Base-by-base conservation (phyloP, 2,113 vertebrate genomes). In the Parus major region DNA sequence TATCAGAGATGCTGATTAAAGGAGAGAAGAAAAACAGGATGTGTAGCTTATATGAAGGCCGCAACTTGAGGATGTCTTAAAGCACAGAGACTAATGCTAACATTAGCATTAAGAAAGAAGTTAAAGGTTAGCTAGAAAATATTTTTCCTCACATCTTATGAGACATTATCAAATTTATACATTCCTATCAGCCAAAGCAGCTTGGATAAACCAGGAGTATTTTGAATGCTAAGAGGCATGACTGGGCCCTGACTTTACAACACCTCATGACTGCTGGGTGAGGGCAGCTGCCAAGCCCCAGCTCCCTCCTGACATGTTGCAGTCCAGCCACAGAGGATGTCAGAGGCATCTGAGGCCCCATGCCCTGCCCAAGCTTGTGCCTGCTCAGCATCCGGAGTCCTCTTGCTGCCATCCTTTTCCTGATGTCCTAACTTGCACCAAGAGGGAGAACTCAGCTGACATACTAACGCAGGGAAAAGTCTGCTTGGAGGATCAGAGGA, bases 1-100 rank as follows among this genome's bases (percentile, higher is more conserved):
- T 93, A 91, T 79, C 61, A 82, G 86, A 79, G 86, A 91, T 82
- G 78, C 91, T 90, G 84, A 91, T 82, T 61, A 86, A 72, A 56
- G 52, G 65, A 69, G n/a, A 91, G 81, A 72, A 79, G 65, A 79
- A 84, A 92, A 91, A 35, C 73, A 91, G 86, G 89, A 91, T 76
- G 29, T 61, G 49, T 85, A 72, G 59, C 61, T 89, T 84, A 47
- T 16, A 14, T 25, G 50, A 90, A 90, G 86, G 71, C 86, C 9
- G 1, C 64, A 89, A 35, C 59, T 49, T 44, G 29, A 89, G 65
- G 50, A 79, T 78, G 70, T 76, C 84, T 87, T 76, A 46, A 76
- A 95, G 41, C 4, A 3, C 44, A n/a, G 55, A 84, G 60, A 82
- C 52, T 63, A 78, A 86, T 91, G 57, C 36, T 50, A 79, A 59